Evolutionary conservation across 1,140 invertebrate genomes (phyloP).

Genomic region (Formica exsecta): DNA sequence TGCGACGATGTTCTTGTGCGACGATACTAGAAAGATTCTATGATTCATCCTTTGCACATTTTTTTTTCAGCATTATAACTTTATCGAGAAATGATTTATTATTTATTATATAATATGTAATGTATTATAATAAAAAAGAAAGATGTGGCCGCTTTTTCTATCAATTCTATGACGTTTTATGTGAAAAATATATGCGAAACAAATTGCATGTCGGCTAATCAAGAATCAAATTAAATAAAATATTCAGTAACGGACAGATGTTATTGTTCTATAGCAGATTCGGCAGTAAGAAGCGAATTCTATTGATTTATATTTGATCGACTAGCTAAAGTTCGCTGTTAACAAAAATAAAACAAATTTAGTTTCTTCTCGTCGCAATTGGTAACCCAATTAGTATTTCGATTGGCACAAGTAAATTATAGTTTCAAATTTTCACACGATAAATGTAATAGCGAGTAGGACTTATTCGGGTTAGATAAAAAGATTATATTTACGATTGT

Average conservation of each 20-base stretch:
- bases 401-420: background rate
- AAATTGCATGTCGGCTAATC: conserved; percentile 21
- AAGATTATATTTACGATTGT: background rate
- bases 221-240: conserved; percentile 29
- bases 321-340: background rate
- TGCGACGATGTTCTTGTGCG: conserved; percentile 28
- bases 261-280: background rate
- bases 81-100: background rate
- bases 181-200: conserved; percentile 1
- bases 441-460: background rate
- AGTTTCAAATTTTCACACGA: background rate
- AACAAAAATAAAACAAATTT: conserved; percentile 19
- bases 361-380: conserved; percentile 23
- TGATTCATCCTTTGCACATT: background rate
- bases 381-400: background rate
- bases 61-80: background rate
- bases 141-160: background rate
- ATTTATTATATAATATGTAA: too few relatives aligned
- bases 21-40: conserved; percentile 37
- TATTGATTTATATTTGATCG: conserved; percentile 30
- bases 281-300: background rate
- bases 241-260: conserved; percentile 31
- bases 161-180: background rate
- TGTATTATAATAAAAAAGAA: background rate
- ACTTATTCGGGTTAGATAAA: background rate